Conservation (phyloP, 2,113 vertebrate species). For the Gymnocephalus cernua region DNA sequence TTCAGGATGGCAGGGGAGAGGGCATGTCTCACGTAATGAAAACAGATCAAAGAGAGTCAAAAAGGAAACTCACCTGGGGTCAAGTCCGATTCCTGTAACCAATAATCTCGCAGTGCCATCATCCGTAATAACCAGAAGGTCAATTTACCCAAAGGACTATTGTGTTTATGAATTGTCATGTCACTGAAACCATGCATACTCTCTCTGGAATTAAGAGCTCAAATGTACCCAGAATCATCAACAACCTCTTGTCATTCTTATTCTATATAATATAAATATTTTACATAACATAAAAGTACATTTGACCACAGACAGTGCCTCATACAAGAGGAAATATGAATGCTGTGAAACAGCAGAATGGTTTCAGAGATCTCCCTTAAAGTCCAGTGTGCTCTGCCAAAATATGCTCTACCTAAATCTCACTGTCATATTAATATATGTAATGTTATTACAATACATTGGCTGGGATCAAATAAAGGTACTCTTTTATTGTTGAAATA, state of each 20-base stretch:
- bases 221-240: background rate
- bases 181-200: background rate
- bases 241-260: background rate
- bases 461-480: constrained; percentile 7
- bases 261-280: background rate
- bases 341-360: constrained; percentile 12
- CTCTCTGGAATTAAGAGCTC: background rate
- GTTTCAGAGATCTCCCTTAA: constrained; percentile 1
- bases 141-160: background rate
- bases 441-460: constrained; percentile 2
- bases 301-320: background rate
- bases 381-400: constrained; percentile 15
- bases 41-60: constrained; percentile 40
- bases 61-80: constrained; percentile 16
- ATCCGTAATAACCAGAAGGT: constrained; percentile 6
- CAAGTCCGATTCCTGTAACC: constrained; percentile 16
- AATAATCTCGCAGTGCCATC: constrained; percentile 5
- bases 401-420: background rate
- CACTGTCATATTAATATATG: constrained; percentile 12
- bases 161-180: background rate
- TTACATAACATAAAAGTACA: background rate
- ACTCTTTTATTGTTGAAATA: background rate
- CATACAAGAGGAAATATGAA: background rate
- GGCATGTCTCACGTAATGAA: constrained; percentile 27
- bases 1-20: constrained; percentile 17